Base-by-base conservation (phyloP, 2,113 vertebrate genomes). In the Aramus guarauna region DNA sequence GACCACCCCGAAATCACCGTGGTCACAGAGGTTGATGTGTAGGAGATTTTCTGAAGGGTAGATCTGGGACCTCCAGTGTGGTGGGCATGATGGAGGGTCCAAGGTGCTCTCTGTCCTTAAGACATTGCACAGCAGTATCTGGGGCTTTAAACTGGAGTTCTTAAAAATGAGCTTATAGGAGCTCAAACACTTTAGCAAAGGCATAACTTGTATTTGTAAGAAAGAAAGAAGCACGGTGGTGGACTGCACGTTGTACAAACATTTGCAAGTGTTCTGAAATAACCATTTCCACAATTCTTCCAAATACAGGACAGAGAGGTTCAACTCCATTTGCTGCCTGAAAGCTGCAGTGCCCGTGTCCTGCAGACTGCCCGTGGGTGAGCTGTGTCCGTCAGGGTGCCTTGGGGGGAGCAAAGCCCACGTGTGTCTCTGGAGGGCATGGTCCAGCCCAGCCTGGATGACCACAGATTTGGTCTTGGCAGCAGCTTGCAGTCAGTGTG, bases 1-100 rank as follows among this genome's bases (percentile, higher is more conserved):
- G 15, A 13, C 13, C 0, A 0, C 6, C 12, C 12, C 1, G 0
- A 47, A 86, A 73, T 73, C 29, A 43, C 20, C 0, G 2, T 29
- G 21, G 19, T 76, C 26, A 32, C 4, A 45, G 24, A 64, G 30
- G 9, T 2, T 48, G 66, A 21, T 11, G 21, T 48, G 23, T 15
- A 48, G 27, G 30, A 81, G 41, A 26, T 84, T 87, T 84, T 84
- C 22, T 36, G 45, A 84, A 81, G 34, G 48, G 17, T 17, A 45
- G 30, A 20, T 73, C 10, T 26, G 62, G 83, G 15, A 30, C 10
- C 12, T 66, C 18, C 22, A 34, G 21, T 1, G 1, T 8, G 29
- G 20, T 80, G 11, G 29, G 17, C 18, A 37, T 36, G 45, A 19
- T 2, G 39, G 45, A 74, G 26, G 30, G 56, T 16, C 45, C 36